A percentile compares a stretch with the other conserved stretches of the same genome.
Evolutionary conservation across 30 jellyfish, hydroid and myxozoan species (phyloP).

Genomic region (Turritopsis dohrnii): DNA sequence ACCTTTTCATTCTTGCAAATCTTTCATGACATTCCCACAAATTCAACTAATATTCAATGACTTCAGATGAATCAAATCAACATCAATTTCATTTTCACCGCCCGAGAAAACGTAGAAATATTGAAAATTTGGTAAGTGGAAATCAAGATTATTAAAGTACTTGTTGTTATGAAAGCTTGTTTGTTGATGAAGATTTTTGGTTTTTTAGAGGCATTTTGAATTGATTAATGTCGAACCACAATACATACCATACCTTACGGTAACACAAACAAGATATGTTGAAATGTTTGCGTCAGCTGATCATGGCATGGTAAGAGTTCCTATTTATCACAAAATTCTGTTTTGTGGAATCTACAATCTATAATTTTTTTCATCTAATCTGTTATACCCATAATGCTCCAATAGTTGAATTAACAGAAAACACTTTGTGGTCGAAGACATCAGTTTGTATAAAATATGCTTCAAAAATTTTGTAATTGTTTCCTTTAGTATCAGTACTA

Average conservation of each 20-base stretch:
- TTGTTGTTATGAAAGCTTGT: too few relatives aligned
- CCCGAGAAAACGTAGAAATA: neutral
- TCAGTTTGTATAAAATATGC: too few relatives aligned
- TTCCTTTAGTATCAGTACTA: conserved; percentile 38
- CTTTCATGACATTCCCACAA: neutral
- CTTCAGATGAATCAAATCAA: neutral
- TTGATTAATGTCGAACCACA: conserved; percentile 54
- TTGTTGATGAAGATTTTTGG: neutral
- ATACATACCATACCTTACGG: conserved; percentile 48
- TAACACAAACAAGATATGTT: conserved; percentile 57
- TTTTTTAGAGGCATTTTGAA: neutral
- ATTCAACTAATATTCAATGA: neutral
- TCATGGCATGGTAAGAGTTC: conserved; percentile 53
- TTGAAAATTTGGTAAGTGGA: conserved; percentile 12
- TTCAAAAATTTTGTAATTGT: too few relatives aligned
- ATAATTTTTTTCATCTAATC: neutral
- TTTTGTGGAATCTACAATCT: too few relatives aligned
- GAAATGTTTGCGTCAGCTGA: conserved; percentile 68
- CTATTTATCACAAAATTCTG: neutral
- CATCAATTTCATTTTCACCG: neutral
- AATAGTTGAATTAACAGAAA: neutral
- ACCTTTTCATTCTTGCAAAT: too few relatives aligned
- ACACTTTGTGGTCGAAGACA: too few relatives aligned
- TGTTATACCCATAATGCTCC: neutral
- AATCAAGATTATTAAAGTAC: neutral